Conservation (phyloP, 2,113 vertebrate genomes). For the Pangasianodon gigas region DNA sequence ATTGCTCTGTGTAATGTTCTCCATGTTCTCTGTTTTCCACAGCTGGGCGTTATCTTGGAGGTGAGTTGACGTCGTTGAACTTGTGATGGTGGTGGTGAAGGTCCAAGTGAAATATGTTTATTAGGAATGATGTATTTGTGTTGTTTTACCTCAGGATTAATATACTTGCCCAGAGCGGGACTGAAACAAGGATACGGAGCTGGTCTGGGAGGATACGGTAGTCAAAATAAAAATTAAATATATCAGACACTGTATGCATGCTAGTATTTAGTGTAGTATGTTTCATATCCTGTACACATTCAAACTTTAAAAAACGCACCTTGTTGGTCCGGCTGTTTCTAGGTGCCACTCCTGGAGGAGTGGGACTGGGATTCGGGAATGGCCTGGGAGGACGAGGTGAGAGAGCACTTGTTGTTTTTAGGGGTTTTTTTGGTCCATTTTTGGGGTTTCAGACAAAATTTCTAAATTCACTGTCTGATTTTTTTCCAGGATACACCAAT, state of each 20-base stretch:
- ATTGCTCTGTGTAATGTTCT: background rate
- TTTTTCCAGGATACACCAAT: conserved; percentile 61
- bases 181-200: conserved; percentile 62
- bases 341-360: conserved; percentile 60
- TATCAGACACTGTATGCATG: background rate
- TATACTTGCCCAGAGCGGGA: conserved; percentile 62
- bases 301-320: background rate
- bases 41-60: conserved; percentile 49
- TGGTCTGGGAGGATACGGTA: conserved; percentile 61
- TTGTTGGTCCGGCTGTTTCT: background rate
- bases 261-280: background rate
- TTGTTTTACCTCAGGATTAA: conserved; percentile 43
- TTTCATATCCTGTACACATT: background rate
- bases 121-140: background rate
- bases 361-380: conserved; percentile 57
- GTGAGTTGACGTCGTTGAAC: conserved; percentile 32
- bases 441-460: background rate
- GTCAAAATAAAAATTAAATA: background rate
- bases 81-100: background rate
- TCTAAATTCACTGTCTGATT: conserved; percentile 1
- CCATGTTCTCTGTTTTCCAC: background rate
- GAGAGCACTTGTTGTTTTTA: background rate
- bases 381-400: conserved; percentile 56
- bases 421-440: background rate
- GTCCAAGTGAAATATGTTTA: background rate